Evolutionary conservation across 2,797 vertebrate species (phyloP).

Genomic region (Mionectes olivaceus): DNA sequence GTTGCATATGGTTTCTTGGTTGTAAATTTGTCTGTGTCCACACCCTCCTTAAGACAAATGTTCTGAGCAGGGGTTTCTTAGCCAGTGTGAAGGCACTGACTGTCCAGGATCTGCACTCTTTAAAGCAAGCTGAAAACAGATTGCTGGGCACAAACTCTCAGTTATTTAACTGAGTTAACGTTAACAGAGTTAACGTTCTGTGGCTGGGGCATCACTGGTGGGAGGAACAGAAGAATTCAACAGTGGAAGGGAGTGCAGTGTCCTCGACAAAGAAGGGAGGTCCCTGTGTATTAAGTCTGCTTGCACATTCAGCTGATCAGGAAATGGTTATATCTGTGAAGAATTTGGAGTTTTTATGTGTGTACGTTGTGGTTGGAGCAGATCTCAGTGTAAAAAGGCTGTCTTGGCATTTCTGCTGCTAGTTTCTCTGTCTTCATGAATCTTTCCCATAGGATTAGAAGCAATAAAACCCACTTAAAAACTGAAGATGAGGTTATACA

Average conservation of each 20-base stretch:
- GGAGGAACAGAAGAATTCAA: neutral
- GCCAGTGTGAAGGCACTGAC: neutral
- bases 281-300: neutral
- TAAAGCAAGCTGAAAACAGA: neutral
- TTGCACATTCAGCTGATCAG: neutral
- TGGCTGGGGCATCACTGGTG: neutral
- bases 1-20: neutral
- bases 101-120: neutral
- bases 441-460: neutral
- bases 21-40: neutral
- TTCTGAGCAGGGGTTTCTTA: neutral
- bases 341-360: neutral
- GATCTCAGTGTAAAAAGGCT: neutral
- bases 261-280: neutral
- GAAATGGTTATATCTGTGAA: neutral
- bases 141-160: neutral
- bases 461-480: conserved; percentile 26
- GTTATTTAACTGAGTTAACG: neutral
- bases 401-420: neutral
- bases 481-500: neutral
- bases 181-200: no score
- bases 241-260: neutral
- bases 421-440: neutral
- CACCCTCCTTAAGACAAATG: neutral
- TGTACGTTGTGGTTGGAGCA: neutral